Evolutionary conservation across 2,888 invertebrate species (phyloP).

Genomic region (Sycophila texana): DNA sequence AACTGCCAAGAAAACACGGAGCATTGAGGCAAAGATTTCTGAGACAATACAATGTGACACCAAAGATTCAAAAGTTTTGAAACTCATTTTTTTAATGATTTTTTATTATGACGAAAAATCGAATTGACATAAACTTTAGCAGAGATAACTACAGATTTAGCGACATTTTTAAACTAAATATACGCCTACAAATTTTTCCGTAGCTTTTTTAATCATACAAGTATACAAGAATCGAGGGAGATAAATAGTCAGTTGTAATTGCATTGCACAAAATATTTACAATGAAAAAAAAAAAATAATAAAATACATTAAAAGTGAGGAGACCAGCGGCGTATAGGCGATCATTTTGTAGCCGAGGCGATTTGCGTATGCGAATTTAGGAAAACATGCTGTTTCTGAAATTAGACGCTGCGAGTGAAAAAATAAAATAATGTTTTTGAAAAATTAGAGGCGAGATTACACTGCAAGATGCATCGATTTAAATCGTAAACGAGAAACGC

Average conservation of each 20-base stretch:
- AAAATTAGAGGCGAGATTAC: constrained; percentile 12
- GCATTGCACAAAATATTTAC: constrained; percentile 45
- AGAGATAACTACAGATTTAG: neutral
- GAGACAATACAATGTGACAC: constrained; percentile 42
- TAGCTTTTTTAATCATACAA: constrained; percentile 24
- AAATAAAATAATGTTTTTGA: constrained; percentile 20
- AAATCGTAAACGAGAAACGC: constrained; percentile 2
- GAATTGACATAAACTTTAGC: neutral
- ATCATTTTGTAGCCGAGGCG: constrained; percentile 41
- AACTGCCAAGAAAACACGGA: constrained; percentile 13
- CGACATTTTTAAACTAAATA: constrained; percentile 33
- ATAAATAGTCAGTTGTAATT: constrained; percentile 34
- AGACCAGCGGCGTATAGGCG: neutral
- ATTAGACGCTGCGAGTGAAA: neutral
- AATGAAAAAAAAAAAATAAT: constrained; percentile 25
- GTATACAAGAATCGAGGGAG: neutral
- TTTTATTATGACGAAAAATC: neutral
- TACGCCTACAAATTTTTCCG: constrained; percentile 9
- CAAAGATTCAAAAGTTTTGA: constrained; percentile 17
- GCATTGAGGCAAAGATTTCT: constrained; percentile 42
- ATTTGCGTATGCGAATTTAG: constrained; percentile 23
- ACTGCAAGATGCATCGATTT: constrained; percentile 9
- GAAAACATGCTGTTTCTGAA: constrained; percentile 10
- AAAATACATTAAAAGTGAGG: too few species aligned
- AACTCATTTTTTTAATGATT: neutral